These are phyloP conservation scores for Phainopepla nitens DNA, from an alignment of 2,113 vertebrate genomes.

Conservation along the genomic window DNA sequence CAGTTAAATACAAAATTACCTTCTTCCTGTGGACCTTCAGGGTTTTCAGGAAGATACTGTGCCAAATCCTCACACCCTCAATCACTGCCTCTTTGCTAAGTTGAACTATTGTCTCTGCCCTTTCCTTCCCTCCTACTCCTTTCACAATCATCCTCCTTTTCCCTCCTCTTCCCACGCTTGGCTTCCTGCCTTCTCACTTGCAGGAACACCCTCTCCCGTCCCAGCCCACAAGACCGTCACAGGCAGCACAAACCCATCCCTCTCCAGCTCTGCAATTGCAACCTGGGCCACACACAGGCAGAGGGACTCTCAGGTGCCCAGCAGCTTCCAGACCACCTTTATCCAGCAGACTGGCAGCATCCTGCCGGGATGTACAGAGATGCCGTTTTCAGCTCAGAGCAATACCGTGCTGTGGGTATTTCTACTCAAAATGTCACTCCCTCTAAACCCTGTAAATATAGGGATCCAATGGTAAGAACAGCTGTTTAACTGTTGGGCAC, in stretches of 20 bases:
- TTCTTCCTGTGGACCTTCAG: constrained; percentile 38
- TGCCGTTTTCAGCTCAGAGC: background rate
- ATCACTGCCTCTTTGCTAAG: background rate
- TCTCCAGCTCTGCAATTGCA: background rate
- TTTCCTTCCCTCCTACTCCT: constrained; percentile 45
- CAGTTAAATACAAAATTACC: constrained; percentile 9
- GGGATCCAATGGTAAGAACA: background rate
- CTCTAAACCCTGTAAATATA: background rate
- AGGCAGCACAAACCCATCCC: background rate
- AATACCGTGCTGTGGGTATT: background rate
- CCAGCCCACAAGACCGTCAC: background rate
- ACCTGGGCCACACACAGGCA: background rate
- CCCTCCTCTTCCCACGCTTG: constrained; percentile 46
- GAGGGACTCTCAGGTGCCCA: rapidly evolving
- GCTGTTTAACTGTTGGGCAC: background rate
- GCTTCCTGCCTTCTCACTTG: constrained; percentile 28
- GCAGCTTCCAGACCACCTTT: rapidly evolving
- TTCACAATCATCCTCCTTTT: constrained; percentile 10
- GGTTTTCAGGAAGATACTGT: background rate
- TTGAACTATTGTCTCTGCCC: constrained; percentile 26
- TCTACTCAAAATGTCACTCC: background rate
- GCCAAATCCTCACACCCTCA: constrained; percentile 37
- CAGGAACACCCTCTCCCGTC: background rate
- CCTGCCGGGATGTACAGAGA: background rate
- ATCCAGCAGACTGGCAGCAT: too few relatives aligned